Conservation (phyloP, 2,888 invertebrate genomes). For the Platycheirus rosarum region DNA sequence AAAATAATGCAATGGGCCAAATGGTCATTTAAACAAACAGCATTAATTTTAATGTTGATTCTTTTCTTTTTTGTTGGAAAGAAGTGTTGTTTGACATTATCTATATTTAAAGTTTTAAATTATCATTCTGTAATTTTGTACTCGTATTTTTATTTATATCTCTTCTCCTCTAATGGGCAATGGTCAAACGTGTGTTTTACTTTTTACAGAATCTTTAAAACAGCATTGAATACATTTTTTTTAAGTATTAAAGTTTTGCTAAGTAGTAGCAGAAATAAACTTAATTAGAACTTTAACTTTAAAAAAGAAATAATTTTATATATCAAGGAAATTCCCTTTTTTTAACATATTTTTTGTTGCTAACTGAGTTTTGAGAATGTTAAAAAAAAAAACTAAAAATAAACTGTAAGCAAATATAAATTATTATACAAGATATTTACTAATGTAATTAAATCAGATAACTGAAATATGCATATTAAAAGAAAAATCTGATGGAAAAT, state of each 20-base stretch:
- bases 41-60: too few relatives aligned
- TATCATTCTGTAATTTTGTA: too few relatives aligned
- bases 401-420: slow-evolving; percentile 49
- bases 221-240: not conserved
- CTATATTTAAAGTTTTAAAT: too few relatives aligned
- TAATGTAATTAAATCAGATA: slow-evolving; percentile 60
- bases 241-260: not conserved
- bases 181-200: not conserved
- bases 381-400: not conserved
- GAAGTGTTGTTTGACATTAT: not conserved
- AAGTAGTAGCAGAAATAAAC: slow-evolving; percentile 27
- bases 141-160: not conserved
- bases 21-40: too few relatives aligned
- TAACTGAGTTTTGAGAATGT: slow-evolving; percentile 45
- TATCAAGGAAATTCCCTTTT: slow-evolving; percentile 15
- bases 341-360: slow-evolving; percentile 40
- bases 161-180: not conserved
- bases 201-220: not conserved
- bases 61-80: too few relatives aligned
- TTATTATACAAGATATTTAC: slow-evolving; percentile 55
- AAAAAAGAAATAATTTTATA: slow-evolving; percentile 2
- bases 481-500: slow-evolving; percentile 9
- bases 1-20: too few relatives aligned
- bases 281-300: slow-evolving; percentile 35
- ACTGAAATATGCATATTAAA: slow-evolving; percentile 54